Conservation (phyloP, 2,113 vertebrate genomes). For the Daphoenositta chrysoptera region DNA sequence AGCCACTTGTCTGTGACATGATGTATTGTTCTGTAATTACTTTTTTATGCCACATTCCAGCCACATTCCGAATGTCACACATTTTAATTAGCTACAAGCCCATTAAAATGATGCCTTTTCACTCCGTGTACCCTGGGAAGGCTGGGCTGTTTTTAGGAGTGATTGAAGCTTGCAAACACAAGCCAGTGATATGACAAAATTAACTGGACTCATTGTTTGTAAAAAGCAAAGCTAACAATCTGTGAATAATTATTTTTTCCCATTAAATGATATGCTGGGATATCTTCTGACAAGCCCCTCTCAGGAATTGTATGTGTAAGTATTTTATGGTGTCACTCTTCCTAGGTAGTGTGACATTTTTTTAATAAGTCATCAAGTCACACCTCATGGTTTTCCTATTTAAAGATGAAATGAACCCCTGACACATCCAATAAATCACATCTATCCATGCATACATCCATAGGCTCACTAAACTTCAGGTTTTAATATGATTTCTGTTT, state of each 20-base stretch:
- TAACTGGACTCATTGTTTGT: not conserved
- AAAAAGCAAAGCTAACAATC: not conserved
- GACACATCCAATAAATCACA: not conserved
- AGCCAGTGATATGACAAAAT: not conserved
- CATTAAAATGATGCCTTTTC: slow-evolving; percentile 24
- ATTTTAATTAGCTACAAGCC: slow-evolving; percentile 51
- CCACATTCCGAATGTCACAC: slow-evolving; percentile 30
- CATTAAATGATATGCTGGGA: not conserved
- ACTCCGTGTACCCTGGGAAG: not conserved
- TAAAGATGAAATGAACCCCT: not conserved
- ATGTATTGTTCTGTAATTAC: slow-evolving; percentile 28
- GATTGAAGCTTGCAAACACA: slow-evolving; percentile 15
- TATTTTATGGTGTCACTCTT: not conserved
- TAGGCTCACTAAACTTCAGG: not conserved
- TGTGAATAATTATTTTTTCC: slow-evolving; percentile 22
- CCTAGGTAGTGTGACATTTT: not conserved
- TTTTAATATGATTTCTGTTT: not conserved
- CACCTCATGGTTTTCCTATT: not conserved
- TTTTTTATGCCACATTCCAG: slow-evolving; percentile 14
- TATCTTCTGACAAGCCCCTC: not conserved
- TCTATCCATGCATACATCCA: not conserved
- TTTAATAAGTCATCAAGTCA: slow-evolving; percentile 10
- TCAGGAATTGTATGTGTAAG: not conserved
- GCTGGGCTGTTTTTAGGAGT: not conserved
- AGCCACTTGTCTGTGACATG: not conserved